These are phyloP conservation scores for Leucophora obtusa DNA, from an alignment of 2,888 invertebrate species.

Conservation along the genomic window DNA sequence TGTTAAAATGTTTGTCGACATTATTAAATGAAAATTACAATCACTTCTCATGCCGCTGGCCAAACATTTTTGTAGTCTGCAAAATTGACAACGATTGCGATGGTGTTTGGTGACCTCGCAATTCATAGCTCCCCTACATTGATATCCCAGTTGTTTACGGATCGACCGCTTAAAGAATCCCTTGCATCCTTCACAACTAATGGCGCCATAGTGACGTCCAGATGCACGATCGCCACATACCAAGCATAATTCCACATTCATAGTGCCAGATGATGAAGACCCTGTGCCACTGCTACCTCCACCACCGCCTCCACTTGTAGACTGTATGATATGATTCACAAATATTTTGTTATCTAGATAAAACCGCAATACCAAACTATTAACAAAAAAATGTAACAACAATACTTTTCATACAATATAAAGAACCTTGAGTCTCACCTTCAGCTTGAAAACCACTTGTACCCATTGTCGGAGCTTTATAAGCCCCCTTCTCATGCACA, in stretches of 20 bases:
- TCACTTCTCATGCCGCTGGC: constrained; percentile 99
- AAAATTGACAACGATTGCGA: constrained; percentile 98
- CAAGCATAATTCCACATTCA: constrained; percentile 88
- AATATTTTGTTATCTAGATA: constrained; percentile 63
- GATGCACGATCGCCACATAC: constrained; percentile 98
- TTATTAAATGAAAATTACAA: constrained; percentile 84
- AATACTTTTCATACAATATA: constrained; percentile 24
- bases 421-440: constrained; percentile 69
- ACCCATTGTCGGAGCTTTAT: constrained; percentile 64
- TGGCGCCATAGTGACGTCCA: constrained; percentile 93
- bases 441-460: constrained; percentile 73
- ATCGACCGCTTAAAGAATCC: constrained; percentile 99
- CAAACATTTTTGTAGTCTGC: constrained; percentile 97
- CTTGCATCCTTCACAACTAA: constrained; percentile 96
- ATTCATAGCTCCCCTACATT: constrained; percentile 96
- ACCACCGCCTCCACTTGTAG: constrained; percentile 53
- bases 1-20: constrained; percentile 64
- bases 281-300: constrained; percentile 53
- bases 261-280: constrained; percentile 64
- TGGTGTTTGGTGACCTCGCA: constrained; percentile 99
- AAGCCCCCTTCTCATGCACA: constrained; percentile 22
- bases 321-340: constrained; percentile 60
- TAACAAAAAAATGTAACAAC: constrained; percentile 24
- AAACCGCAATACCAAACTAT: not conserved
- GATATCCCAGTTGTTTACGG: constrained; percentile 97